A percentile compares a stretch with the other conserved stretches of the same genome.
These are phyloP conservation scores for Coenobita brevimanus DNA, from an alignment of 1,140 invertebrate genomes.

Conservation along the genomic window DNA sequence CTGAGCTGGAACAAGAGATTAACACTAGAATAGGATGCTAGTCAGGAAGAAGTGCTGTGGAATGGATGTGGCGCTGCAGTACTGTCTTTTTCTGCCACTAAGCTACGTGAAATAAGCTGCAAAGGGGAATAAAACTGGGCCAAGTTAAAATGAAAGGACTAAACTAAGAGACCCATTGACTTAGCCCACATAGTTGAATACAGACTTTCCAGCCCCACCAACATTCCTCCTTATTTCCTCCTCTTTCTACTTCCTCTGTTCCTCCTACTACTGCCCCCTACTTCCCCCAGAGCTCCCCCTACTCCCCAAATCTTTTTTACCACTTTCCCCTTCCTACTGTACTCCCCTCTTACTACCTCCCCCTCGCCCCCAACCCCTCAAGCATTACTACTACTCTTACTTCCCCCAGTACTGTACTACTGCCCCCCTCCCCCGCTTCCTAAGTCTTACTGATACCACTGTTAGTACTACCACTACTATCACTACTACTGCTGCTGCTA, in stretches of 20 bases:
- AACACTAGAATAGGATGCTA: too few relatives aligned
- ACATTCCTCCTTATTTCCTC: background rate
- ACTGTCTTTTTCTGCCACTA: too few relatives aligned
- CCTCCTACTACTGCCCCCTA: background rate
- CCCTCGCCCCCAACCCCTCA: background rate
- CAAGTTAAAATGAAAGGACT: too few relatives aligned
- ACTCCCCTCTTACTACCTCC: background rate
- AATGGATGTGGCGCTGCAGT: too few relatives aligned
- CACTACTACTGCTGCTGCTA: background rate
- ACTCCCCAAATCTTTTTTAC: background rate
- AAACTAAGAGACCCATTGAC: too few relatives aligned
- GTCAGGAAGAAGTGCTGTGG: too few relatives aligned
- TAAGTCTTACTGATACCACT: background rate
- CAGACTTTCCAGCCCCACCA: too few relatives aligned
- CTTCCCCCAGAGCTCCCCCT: background rate
- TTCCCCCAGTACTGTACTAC: background rate
- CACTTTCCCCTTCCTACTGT: background rate
- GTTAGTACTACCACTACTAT: background rate
- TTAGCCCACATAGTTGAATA: too few relatives aligned
- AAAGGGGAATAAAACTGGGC: too few relatives aligned
- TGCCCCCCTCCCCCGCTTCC: background rate
- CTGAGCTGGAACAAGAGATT: too few relatives aligned
- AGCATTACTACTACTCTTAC: background rate
- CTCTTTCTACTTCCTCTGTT: background rate
- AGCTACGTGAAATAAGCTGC: too few relatives aligned